Percentiles rank a stretch among this genome's conserved stretches.
phyloP scores from a whole-genome alignment of 2,113 vertebrate genomes.

The Spea bombifrons region DNA sequence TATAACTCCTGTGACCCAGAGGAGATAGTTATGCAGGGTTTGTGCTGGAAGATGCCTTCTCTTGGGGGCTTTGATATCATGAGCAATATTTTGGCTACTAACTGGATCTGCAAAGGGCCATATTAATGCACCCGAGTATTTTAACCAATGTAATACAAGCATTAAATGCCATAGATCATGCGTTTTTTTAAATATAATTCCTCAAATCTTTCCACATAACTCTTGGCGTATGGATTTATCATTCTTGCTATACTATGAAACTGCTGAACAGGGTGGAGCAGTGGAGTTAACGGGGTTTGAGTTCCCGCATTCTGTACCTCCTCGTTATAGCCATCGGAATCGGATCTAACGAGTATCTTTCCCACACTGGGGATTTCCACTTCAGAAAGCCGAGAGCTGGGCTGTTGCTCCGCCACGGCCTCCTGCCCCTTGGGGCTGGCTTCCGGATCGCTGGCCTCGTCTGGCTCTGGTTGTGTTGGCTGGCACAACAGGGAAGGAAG shows the following conservation, averaged over 20 bases:
- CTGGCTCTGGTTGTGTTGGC: constrained; percentile 61
- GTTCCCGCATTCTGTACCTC: constrained; percentile 72
- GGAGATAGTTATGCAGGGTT: no score
- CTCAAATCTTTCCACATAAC: no score
- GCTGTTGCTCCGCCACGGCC: constrained; percentile 59
- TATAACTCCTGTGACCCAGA: no score
- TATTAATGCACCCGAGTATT: no score
- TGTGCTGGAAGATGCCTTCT: no score
- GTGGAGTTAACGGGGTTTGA: not conserved
- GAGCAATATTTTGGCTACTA: no score
- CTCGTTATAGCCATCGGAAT: constrained; percentile 93
- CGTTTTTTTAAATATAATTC: no score
- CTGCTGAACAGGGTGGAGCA: not conserved
- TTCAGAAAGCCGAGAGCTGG: constrained; percentile 80
- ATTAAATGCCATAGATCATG: no score
- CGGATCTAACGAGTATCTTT: constrained; percentile 86
- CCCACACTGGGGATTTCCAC: constrained; percentile 96
- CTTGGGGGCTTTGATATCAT: no score
- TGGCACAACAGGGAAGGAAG: constrained; percentile 52
- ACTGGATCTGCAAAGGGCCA: no score
- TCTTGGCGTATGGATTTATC: no score
- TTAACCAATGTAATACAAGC: no score
- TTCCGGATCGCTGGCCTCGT: constrained; percentile 55
- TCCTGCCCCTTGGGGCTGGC: constrained; percentile 56
- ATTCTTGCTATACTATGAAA: not conserved